These are phyloP conservation scores for Pseudorasbora parva DNA, from an alignment of 2,113 vertebrate species.

Conservation along the genomic window DNA sequence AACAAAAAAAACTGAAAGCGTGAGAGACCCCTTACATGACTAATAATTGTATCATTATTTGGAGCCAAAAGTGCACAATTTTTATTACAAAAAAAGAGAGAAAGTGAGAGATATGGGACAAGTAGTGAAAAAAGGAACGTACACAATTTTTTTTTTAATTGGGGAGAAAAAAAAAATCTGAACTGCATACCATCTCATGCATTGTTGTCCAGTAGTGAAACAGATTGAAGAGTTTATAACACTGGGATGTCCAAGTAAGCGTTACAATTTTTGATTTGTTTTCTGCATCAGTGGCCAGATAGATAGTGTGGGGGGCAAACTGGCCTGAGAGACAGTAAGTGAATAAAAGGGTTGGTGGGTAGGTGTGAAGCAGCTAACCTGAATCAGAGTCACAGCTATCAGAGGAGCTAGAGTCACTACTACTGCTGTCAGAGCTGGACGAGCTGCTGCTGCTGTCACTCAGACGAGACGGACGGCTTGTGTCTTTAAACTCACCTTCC, in stretches of 20 bases:
- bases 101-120: background rate
- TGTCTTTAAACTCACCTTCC: background rate
- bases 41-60: slow-evolving; percentile 1
- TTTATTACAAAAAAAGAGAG: background rate
- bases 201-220: slow-evolving; percentile 50
- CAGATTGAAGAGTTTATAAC: slow-evolving; percentile 32
- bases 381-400: slow-evolving; percentile 85
- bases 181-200: slow-evolving; percentile 34
- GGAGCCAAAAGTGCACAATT: slow-evolving; percentile 39
- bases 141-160: slow-evolving; percentile 34
- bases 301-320: background rate
- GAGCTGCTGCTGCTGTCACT: slow-evolving; percentile 77
- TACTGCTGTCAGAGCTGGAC: slow-evolving; percentile 71
- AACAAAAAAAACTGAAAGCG: background rate
- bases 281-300: slow-evolving; percentile 31
- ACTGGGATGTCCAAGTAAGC: slow-evolving; percentile 22
- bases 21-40: slow-evolving; percentile 15
- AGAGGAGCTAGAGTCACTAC: slow-evolving; percentile 75
- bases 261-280: slow-evolving; percentile 19
- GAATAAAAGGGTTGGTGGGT: slow-evolving; percentile 26
- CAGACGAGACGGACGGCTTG: slow-evolving; percentile 64
- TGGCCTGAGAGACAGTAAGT: slow-evolving; percentile 27
- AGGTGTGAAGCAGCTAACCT: slow-evolving; percentile 77
- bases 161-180: background rate
- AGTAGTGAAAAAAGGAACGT: background rate